Conservation (phyloP, 2,113 vertebrate species). For the Panthera leo region DNA sequence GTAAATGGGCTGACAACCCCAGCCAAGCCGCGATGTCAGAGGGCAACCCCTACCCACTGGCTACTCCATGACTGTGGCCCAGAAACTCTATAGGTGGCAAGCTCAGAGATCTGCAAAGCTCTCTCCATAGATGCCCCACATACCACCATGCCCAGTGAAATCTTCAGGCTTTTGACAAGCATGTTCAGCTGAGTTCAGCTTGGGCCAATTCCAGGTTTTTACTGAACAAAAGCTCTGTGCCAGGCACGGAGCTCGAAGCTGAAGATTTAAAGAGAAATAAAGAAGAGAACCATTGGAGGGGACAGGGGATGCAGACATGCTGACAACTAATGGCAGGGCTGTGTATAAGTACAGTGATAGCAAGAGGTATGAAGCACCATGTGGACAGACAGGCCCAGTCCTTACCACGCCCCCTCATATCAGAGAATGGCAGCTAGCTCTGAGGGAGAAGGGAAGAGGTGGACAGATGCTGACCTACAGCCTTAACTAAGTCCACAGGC, state of each 20-base stretch:
- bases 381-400: background rate
- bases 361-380: background rate
- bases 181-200: background rate
- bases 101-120: background rate
- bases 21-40: background rate
- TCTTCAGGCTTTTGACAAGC: background rate
- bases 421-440: rapidly evolving
- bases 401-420: background rate
- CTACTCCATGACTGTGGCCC: background rate
- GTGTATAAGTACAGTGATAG: background rate
- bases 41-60: background rate
- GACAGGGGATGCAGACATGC: background rate
- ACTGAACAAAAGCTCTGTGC: background rate
- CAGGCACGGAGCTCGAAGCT: background rate
- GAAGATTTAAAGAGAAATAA: background rate
- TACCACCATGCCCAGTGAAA: no score
- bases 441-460: background rate
- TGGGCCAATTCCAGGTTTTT: background rate
- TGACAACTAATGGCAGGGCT: background rate
- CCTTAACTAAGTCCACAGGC: background rate
- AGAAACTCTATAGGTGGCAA: background rate
- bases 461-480: background rate
- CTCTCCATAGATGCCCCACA: background rate
- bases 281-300: background rate
- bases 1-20: background rate